phyloP scores from a whole-genome alignment of 35 echinoderm and acorn worm genomes.

The Amphiura filiformis region DNA sequence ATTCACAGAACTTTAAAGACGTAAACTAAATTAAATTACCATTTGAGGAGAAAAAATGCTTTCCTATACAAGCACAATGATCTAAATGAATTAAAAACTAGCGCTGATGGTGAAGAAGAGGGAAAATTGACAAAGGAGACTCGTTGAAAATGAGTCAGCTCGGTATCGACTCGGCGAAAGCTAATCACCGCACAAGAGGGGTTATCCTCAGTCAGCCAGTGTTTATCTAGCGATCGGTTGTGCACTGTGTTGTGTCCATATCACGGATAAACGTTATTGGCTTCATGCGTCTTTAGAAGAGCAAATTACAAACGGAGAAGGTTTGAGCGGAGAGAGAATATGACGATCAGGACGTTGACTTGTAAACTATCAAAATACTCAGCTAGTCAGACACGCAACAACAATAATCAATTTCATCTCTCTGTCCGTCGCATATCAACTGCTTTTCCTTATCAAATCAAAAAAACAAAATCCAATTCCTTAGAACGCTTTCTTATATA shows the following conservation, averaged over 20 bases:
- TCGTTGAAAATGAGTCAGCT: background rate
- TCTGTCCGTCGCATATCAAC: background rate
- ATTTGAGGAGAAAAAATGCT: background rate
- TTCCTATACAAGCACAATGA: background rate
- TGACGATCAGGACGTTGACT: background rate
- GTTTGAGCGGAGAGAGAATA: background rate
- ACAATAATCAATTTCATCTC: background rate
- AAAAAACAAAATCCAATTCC: too few relatives aligned
- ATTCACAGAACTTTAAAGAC: background rate
- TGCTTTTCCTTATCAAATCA: background rate
- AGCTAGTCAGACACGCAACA: background rate
- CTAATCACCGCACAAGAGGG: background rate
- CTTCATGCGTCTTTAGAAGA: background rate
- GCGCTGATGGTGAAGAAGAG: background rate
- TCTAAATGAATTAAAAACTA: background rate
- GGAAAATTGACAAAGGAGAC: background rate
- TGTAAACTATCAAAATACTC: background rate
- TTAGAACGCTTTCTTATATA: too few relatives aligned
- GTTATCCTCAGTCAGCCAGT: background rate
- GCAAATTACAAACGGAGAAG: background rate
- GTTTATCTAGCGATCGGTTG: constrained; percentile 1
- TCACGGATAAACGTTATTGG: constrained; percentile 1
- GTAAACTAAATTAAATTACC: background rate
- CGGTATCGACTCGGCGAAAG: constrained; percentile 1
- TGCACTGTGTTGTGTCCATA: constrained; percentile 10